These are phyloP conservation scores for Pipa parva DNA, from an alignment of 2,113 vertebrate genomes.

Conservation along the genomic window DNA sequence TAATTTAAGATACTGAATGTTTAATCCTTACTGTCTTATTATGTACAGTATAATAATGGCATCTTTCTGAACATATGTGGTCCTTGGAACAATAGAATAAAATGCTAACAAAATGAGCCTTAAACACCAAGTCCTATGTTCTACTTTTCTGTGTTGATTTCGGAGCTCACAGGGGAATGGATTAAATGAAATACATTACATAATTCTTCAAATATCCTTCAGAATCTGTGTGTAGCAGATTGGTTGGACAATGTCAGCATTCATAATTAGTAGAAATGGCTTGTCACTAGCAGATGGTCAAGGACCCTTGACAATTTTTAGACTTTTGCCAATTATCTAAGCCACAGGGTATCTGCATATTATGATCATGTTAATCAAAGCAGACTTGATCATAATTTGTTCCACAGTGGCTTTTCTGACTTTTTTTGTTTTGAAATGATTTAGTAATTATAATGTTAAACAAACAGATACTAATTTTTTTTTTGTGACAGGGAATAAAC, in stretches of 20 bases:
- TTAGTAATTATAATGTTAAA: no score
- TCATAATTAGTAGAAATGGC: conserved; percentile 37
- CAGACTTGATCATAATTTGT: no score
- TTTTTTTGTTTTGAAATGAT: no score
- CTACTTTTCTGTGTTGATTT: conserved; percentile 24
- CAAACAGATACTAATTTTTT: no score
- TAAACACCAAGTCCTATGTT: conserved; percentile 23
- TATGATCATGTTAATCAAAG: conserved; percentile 7
- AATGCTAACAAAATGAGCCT: conserved; percentile 10
- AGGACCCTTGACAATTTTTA: conserved; percentile 36
- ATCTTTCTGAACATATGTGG: neutral
- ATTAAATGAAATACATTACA: conserved; percentile 31
- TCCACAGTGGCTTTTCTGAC: no score
- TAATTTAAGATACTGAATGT: conserved; percentile 8
- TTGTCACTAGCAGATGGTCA: conserved; percentile 40
- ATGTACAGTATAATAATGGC: conserved; percentile 13
- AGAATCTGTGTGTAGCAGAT: conserved; percentile 21
- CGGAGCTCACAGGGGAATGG: conserved; percentile 20
- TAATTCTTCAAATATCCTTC: conserved; percentile 40
- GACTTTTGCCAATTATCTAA: conserved; percentile 31
- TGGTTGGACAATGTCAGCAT: conserved; percentile 13
- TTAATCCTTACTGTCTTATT: conserved; percentile 27
- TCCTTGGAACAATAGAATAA: conserved; percentile 22
- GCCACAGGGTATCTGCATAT: conserved; percentile 24
- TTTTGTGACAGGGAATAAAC: no score